Evolutionary conservation across 23 tunicate species (phyloP).

Genomic region (Halocynthia roretzi): DNA sequence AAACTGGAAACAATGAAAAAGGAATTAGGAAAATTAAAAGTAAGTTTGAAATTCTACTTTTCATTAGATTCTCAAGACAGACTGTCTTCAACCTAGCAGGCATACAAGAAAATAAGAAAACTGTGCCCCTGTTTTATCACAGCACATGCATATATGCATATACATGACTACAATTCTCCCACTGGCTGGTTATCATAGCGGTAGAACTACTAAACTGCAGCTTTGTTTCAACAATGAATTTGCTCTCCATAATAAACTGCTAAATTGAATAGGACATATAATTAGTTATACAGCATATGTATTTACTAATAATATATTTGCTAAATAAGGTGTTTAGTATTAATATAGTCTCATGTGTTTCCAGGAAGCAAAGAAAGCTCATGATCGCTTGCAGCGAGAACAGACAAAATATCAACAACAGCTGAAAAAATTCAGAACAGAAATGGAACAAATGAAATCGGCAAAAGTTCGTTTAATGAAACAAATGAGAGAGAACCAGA

Average conservation of each 20-base stretch:
- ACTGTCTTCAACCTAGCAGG: too few species aligned
- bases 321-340: neutral
- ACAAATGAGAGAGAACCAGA: conserved; percentile 72
- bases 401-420: conserved; percentile 55
- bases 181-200: too few species aligned
- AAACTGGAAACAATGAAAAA: conserved; percentile 68
- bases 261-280: too few species aligned
- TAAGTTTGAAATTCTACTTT: neutral
- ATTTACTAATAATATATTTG: neutral
- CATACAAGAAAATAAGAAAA: too few species aligned
- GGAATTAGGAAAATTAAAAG: conserved; percentile 74
- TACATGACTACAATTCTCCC: too few species aligned
- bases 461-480: conserved; percentile 63
- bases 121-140: too few species aligned
- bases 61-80: neutral
- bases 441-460: conserved; percentile 65
- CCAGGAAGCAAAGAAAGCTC: conserved; percentile 59
- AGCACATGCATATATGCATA: too few species aligned
- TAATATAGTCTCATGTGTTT: neutral
- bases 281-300: too few species aligned
- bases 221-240: too few species aligned
- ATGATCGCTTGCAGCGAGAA: conserved; percentile 59
- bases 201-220: too few species aligned
- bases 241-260: too few species aligned
- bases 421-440: conserved; percentile 43